A percentile compares a stretch with the other conserved stretches of the same genome.
Conservation (phyloP, 2,888 invertebrate species). For the Ferrisia virgata region DNA sequence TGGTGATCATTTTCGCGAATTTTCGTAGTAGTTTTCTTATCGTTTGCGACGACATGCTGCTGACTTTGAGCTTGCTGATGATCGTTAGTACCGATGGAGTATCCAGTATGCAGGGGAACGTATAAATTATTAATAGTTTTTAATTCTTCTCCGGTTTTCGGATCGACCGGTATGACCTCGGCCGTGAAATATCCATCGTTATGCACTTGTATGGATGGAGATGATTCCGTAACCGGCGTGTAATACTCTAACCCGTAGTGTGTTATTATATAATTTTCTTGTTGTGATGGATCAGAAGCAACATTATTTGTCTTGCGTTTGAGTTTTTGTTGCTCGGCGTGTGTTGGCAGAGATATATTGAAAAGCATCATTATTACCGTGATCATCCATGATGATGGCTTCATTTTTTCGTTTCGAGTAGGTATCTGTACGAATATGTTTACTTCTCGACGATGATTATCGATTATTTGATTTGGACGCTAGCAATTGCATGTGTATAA, state of each 20-base stretch:
- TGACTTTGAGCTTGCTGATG: background rate
- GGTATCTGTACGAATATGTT: no score
- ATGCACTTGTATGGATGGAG: background rate
- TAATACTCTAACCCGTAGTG: constrained; percentile 41
- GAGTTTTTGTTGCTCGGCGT: background rate
- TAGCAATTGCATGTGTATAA: background rate
- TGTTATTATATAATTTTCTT: constrained; percentile 42
- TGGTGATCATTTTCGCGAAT: background rate
- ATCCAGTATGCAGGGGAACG: constrained; percentile 39
- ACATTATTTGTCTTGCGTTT: background rate
- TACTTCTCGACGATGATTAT: background rate
- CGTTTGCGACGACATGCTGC: no score
- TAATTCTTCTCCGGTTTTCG: constrained; percentile 37
- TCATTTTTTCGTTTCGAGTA: background rate
- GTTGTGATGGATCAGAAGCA: background rate
- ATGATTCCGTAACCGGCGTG: constrained; percentile 25
- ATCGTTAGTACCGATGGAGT: background rate
- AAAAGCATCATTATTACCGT: background rate
- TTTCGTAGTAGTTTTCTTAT: background rate
- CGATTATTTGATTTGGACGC: background rate
- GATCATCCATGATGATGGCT: background rate
- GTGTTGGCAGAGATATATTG: background rate
- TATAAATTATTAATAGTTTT: constrained; percentile 31
- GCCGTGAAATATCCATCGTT: constrained; percentile 39
- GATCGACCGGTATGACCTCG: constrained; percentile 40